Conservation (phyloP, 2,113 vertebrate species). For the Dermatemys mawii region DNA sequence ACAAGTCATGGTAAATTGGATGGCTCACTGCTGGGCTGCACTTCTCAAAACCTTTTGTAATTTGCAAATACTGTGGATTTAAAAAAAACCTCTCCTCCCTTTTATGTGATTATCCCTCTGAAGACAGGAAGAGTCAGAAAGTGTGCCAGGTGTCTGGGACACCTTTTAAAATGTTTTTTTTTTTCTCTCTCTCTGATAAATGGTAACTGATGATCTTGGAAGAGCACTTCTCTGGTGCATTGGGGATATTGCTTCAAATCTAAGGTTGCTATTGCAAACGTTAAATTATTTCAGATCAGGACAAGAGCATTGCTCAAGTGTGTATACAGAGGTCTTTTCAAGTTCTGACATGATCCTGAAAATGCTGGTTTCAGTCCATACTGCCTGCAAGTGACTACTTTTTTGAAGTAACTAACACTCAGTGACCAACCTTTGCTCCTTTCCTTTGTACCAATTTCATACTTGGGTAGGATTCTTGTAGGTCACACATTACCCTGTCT, state of each 20-base stretch:
- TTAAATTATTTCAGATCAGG: constrained; percentile 9
- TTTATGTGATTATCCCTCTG: not conserved
- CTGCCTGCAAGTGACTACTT: not conserved
- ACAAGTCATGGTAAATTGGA: not conserved
- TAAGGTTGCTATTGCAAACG: not conserved
- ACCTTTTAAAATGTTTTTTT: not conserved
- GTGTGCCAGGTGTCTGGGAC: not conserved
- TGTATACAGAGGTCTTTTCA: not conserved
- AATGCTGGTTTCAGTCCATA: not conserved
- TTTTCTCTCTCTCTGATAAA: not conserved
- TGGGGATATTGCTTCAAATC: not conserved
- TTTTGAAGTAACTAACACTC: not conserved
- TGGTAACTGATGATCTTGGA: not conserved
- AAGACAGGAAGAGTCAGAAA: not conserved
- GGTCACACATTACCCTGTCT: not conserved
- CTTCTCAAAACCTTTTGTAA: not conserved
- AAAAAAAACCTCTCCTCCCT: not conserved
- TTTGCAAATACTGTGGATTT: not conserved
- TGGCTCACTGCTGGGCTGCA: not conserved
- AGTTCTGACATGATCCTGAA: not conserved
- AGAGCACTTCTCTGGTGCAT: not conserved
- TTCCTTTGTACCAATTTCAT: not conserved
- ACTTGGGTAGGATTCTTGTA: not conserved
- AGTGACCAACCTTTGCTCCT: not conserved
- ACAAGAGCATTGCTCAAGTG: not conserved